phyloP scores from a whole-genome alignment of 1,140 invertebrate genomes.

The Diprion similis region DNA sequence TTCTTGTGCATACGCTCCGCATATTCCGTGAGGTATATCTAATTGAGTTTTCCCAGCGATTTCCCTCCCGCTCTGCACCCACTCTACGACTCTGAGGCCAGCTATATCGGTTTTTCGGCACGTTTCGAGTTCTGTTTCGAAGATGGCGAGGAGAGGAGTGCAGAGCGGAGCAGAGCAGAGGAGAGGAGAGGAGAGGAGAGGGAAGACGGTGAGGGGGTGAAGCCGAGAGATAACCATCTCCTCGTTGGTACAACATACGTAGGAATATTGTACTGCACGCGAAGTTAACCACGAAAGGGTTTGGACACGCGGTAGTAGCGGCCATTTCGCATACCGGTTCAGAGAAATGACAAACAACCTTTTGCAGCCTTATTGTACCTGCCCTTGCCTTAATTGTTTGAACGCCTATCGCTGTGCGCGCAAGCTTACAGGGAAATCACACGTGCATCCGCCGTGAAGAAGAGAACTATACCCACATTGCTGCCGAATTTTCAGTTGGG shows the following conservation, averaged over 20 bases:
- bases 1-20: conserved; percentile 35
- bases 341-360: background rate
- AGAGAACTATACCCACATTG: too few relatives aligned
- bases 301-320: conserved; percentile 7
- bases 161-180: background rate
- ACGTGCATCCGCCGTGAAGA: too few relatives aligned
- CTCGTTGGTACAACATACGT: background rate
- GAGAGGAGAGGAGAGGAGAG: background rate
- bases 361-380: too few relatives aligned
- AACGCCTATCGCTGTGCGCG: too few relatives aligned
- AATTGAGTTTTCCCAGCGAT: conserved; percentile 5
- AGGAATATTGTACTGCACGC: conserved; percentile 5
- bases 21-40: background rate
- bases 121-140: background rate
- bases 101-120: background rate
- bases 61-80: conserved; percentile 3
- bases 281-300: conserved; percentile 13
- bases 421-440: too few relatives aligned
- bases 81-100: conserved; percentile 26
- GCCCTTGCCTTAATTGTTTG: too few relatives aligned
- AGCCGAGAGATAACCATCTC: background rate
- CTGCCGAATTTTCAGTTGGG: too few relatives aligned
- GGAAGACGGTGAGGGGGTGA: background rate
- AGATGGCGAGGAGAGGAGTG: background rate
- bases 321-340: background rate